Conservation (phyloP, 2,113 vertebrate genomes). For the Cnemophilus loriae region DNA sequence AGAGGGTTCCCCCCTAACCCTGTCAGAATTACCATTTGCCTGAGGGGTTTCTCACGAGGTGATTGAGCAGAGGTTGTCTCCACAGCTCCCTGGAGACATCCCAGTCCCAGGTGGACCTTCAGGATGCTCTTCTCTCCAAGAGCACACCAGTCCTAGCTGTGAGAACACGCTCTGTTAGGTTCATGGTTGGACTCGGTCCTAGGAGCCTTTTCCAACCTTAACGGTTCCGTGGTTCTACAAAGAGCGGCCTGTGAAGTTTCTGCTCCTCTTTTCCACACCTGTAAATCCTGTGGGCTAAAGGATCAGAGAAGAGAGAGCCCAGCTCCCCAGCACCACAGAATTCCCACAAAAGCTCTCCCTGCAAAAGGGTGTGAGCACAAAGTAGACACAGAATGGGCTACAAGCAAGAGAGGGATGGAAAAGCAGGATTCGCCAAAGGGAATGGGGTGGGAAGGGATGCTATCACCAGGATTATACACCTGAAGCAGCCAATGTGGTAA, state of each 20-base stretch:
- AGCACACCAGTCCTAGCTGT: neutral
- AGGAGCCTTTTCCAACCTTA: neutral
- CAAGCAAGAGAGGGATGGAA: neutral
- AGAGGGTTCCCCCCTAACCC: neutral
- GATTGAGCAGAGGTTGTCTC: neutral
- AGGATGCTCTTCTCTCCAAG: neutral
- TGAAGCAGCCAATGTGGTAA: neutral
- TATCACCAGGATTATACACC: neutral
- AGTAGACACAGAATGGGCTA: neutral
- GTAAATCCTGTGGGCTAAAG: neutral
- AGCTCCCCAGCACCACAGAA: neutral
- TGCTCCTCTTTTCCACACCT: neutral
- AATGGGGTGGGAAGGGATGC: neutral
- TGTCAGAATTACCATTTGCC: neutral
- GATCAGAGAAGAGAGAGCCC: neutral
- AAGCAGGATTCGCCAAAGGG: neutral
- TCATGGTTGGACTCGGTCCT: fast-evolving
- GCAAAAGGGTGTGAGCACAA: neutral
- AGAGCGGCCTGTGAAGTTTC: neutral
- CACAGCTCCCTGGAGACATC: neutral
- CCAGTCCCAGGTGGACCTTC: neutral
- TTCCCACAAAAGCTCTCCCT: neutral
- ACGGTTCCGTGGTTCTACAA: neutral
- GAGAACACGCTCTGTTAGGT: fast-evolving
- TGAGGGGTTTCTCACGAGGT: neutral